phyloP scores from a whole-genome alignment of 2,113 vertebrate species.

The Colistium nudipinnis region DNA sequence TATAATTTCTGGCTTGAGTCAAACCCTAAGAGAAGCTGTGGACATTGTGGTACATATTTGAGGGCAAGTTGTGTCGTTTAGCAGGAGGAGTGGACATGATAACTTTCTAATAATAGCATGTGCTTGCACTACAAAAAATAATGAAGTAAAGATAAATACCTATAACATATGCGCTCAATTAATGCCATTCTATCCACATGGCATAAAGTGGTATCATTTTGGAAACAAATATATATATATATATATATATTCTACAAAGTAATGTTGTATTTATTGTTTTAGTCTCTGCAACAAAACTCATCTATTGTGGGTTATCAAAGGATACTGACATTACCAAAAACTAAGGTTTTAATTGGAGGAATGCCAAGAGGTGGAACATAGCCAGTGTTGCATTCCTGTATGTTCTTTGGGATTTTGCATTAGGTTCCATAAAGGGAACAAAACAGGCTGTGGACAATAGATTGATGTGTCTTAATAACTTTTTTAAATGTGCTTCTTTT shows the following conservation, averaged over 20 bases:
- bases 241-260: slow-evolving; percentile 1
- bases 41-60: not conserved
- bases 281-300: slow-evolving; percentile 33
- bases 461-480: not conserved
- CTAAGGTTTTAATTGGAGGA: slow-evolving; percentile 36
- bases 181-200: not conserved
- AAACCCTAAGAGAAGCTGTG: not conserved
- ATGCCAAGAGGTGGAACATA: slow-evolving; percentile 32
- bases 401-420: slow-evolving; percentile 16
- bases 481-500: not conserved
- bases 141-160: not conserved
- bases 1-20: not conserved
- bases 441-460: not conserved
- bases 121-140: slow-evolving; percentile 3
- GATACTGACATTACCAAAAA: slow-evolving; percentile 45
- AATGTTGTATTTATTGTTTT: slow-evolving; percentile 25
- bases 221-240: no score
- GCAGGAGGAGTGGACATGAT: not conserved
- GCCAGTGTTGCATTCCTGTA: slow-evolving; percentile 11
- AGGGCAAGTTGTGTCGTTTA: not conserved
- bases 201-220: not conserved
- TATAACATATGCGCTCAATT: not conserved
- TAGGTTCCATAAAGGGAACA: not conserved
- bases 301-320: slow-evolving; percentile 15
- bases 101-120: not conserved